Base-by-base conservation (phyloP, 2,113 vertebrate genomes). In the Conger conger region DNA sequence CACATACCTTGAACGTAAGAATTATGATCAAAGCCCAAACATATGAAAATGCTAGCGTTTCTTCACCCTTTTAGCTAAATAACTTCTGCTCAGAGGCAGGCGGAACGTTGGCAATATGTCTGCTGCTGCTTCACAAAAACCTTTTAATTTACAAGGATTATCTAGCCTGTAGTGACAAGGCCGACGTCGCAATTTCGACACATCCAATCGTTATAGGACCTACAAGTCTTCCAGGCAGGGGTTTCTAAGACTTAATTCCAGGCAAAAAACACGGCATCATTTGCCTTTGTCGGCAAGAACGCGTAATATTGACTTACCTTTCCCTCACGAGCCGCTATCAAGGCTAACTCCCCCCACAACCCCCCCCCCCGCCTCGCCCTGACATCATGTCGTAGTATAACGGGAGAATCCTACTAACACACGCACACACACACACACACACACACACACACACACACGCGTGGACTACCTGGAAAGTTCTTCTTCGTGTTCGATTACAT, bases 221-320 rank as follows among this genome's bases (percentile, higher is more conserved):
- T 80, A 68, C 73, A 76, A 35, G 45, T 86, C 81, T 86, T 50
- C 37, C 73, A 30, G 35, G 16, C 3, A 23, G n/a, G 60, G 53
- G 23, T 83, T 86, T 83, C 79, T 83, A 36, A 79, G 38, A 83
- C 42, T 86, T 83, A 36, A 86, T 90, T 91, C 53, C 89, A 89
- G 90, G 84, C 89, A 88, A 90, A n/a, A 80, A 91, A 91, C 91
- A 90, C 91, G 90, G 92, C 93, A 80, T 90, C 91, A 89, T 93
- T 93, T 91, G 94, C 94, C 94, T 96, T 96, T 96, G 94, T 96
- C 96, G 94, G 93, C 89, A 50, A 92, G 91, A 94, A 94, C 94
- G 90, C 92, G 89, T 91, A 95, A 94, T 94, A 92, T 92, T 94
- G 94, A 96, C 96, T 97, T 97, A 97, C 97, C 97, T 97, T 96